Percentiles rank a stretch among this genome's conserved stretches.
Conservation (phyloP, 2,888 invertebrate genomes). For the Rotaria sp. region DNA sequence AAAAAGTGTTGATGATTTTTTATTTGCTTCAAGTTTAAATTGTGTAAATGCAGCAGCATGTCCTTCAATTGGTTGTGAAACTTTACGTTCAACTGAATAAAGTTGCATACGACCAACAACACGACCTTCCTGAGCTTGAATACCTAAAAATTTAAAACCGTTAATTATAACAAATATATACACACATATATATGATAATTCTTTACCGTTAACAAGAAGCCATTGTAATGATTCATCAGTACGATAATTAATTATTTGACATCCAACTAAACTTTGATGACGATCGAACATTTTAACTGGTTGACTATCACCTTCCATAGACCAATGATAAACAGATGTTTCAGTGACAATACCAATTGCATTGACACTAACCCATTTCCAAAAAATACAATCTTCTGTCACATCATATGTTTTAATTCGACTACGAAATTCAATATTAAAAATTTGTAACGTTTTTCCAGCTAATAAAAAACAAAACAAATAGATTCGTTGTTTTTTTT, state of each 20-base stretch:
- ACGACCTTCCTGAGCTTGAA: conserved; percentile 71
- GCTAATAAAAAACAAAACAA: conserved; percentile 61
- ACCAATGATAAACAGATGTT: conserved; percentile 91
- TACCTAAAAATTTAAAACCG: not conserved
- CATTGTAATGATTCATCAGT: conserved; percentile 93
- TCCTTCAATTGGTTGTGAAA: conserved; percentile 95
- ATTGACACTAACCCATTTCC: conserved; percentile 97
- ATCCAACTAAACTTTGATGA: conserved; percentile 85
- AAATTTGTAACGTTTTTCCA: conserved; percentile 92
- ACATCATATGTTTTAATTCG: conserved; percentile 97
- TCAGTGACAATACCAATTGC: conserved; percentile 91
- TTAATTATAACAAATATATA: too few species aligned
- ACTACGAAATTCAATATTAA: conserved; percentile 98
- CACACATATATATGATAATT: too few species aligned
- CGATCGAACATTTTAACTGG: conserved; percentile 93
- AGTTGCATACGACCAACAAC: conserved; percentile 98
- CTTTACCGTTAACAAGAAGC: conserved; percentile 70
- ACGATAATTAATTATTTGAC: conserved; percentile 97
- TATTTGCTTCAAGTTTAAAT: conserved; percentile 88
- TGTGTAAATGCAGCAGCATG: conserved; percentile 93
- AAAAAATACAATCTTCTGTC: conserved; percentile 84
- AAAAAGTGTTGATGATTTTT: conserved; percentile 83
- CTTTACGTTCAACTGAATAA: conserved; percentile 94
- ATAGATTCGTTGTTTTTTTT: not conserved
- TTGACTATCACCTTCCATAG: conserved; percentile 71